These are phyloP conservation scores for Anarhynchus alexandrinus DNA, from an alignment of 2,113 vertebrate species.

Conservation along the genomic window DNA sequence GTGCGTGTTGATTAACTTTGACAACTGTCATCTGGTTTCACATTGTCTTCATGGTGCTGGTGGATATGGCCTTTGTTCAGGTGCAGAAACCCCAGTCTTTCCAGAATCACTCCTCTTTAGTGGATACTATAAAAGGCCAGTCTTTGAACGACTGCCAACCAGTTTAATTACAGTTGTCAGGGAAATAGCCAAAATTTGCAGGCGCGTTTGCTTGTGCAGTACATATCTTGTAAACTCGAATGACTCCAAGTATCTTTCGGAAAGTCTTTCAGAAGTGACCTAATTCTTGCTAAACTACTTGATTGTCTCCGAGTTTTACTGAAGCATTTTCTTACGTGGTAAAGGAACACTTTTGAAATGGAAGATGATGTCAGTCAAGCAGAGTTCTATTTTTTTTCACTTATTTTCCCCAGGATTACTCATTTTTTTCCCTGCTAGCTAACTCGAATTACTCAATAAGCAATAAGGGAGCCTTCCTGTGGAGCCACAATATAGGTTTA, in stretches of 20 bases:
- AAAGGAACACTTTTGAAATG: background rate
- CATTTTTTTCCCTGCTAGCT: background rate
- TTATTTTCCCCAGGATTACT: background rate
- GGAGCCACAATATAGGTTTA: background rate
- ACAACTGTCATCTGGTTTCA: conserved; percentile 20
- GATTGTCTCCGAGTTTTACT: background rate
- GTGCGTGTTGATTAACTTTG: background rate
- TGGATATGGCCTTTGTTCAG: conserved; percentile 21
- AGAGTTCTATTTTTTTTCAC: background rate
- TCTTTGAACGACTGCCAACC: conserved; percentile 19
- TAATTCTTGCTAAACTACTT: background rate
- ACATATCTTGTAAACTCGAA: background rate
- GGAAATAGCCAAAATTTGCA: conserved; percentile 22
- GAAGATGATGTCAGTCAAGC: background rate
- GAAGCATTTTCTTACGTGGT: rapidly evolving
- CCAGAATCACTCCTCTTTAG: background rate
- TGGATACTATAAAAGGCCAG: background rate
- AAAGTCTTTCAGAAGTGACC: background rate
- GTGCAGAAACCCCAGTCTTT: background rate
- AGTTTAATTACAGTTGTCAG: conserved; percentile 30
- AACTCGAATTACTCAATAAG: background rate
- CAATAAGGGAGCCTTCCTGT: background rate
- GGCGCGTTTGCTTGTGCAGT: background rate
- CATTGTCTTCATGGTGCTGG: background rate
- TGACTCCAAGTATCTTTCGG: background rate